Base-by-base conservation (phyloP, 2,888 invertebrate genomes). In the Molorchus minor region DNA sequence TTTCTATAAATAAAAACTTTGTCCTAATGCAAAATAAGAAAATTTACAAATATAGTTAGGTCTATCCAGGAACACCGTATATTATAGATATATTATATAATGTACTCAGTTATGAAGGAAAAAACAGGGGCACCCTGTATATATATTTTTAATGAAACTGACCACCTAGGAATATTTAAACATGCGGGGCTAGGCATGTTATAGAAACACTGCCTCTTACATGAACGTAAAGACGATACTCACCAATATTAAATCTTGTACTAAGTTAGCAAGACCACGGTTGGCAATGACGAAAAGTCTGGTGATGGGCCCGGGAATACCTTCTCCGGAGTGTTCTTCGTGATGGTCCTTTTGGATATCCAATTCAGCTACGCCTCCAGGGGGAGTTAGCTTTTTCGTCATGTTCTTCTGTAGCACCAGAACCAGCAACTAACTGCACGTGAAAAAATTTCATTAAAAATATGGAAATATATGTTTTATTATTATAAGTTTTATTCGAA, bases 171-270 rank as follows among this genome's bases (percentile, higher is more conserved):
- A n/a, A n/a, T n/a, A n/a, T n/a, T n/a, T n/a, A n/a, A n/a, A n/a
- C n/a, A n/a, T n/a, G n/a, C n/a, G n/a, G n/a, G n/a, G n/a, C n/a
- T n/a, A n/a, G n/a, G n/a, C n/a, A n/a, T n/a, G n/a, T n/a, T n/a
- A n/a, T n/a, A n/a, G n/a, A n/a, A n/a, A n/a, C n/a, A n/a, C n/a
- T n/a, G n/a, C n/a, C n/a, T n/a, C n/a, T n/a, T n/a, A n/a, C n/a
- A n/a, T n/a, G n/a, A n/a, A n/a, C n/a, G n/a, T n/a, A n/a, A n/a
- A n/a, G n/a, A n/a, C n/a, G n/a, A n/a, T 20, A 80, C 84, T 85
- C 81, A 93, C 93, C 79, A 93, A 86, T 82, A 93, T 93, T 75
- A 94, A 86, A 82, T 94, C 93, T 82, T 93, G 93, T 72, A 93
- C 87, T 73, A 94, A 87, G 81, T 93, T 93, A 74, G 93, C 91